A percentile compares a stretch with the other conserved stretches of the same genome.
Conservation (phyloP, 2,113 vertebrate species). For the Circaetus gallicus region DNA sequence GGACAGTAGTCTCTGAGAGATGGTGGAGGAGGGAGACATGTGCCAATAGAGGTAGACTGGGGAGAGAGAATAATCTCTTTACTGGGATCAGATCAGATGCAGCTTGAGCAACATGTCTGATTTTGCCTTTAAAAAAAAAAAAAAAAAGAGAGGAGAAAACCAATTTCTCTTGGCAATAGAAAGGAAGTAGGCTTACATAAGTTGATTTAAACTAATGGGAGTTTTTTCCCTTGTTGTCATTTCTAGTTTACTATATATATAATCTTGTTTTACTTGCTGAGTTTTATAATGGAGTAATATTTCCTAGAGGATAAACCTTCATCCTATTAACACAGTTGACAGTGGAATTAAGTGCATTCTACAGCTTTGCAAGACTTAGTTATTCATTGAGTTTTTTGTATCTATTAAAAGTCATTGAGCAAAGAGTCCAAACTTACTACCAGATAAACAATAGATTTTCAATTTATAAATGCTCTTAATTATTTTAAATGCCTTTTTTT, state of each 20-base stretch:
- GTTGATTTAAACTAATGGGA: slow-evolving; percentile 6
- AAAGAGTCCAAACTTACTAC: neutral
- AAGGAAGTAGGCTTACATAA: neutral
- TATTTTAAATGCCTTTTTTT: neutral
- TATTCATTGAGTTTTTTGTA: neutral
- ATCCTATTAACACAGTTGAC: slow-evolving; percentile 18
- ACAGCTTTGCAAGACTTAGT: neutral
- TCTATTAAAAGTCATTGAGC: neutral
- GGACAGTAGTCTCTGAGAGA: neutral
- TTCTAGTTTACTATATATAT: slow-evolving; percentile 1
- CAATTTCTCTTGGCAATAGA: neutral
- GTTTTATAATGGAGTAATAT: neutral
- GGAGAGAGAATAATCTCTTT: neutral
- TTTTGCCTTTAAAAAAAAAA: neutral
- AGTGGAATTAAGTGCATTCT: neutral
- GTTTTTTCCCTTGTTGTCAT: neutral
- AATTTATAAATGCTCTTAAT: neutral
- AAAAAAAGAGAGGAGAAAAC: neutral
- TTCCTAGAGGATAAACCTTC: slow-evolving; percentile 10
- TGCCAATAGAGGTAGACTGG: neutral
- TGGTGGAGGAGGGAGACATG: neutral
- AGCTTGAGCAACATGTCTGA: neutral
- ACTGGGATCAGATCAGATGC: neutral
- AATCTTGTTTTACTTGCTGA: slow-evolving; percentile 10
- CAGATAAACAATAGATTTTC: neutral